A percentile compares a stretch with the other conserved stretches of the same genome.
Conservation (phyloP, 1,140 invertebrate genomes). For the Psilanteris sp. region DNA sequence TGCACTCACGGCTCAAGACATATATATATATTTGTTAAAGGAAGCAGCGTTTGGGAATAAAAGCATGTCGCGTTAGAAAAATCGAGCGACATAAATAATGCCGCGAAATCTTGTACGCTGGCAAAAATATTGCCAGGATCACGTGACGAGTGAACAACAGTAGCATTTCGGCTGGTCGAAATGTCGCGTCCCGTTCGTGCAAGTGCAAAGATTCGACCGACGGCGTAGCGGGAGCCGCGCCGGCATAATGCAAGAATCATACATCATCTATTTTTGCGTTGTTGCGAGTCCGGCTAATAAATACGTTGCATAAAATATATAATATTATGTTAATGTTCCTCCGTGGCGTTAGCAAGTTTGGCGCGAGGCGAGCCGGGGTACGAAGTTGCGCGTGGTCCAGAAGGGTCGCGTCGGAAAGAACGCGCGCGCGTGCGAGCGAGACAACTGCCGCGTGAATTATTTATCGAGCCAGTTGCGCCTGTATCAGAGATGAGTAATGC, state of each 20-base stretch:
- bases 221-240: conserved; percentile 7
- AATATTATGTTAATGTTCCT: conserved; percentile 72
- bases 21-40: no score
- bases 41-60: no score
- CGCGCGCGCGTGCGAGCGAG: conserved; percentile 28
- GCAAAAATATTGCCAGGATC: no score
- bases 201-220: conserved; percentile 11
- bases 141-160: background rate
- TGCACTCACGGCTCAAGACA: no score
- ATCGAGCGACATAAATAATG: conserved; percentile 7
- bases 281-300: conserved; percentile 32
- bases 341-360: conserved; percentile 69
- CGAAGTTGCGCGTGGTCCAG: conserved; percentile 40
- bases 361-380: conserved; percentile 59
- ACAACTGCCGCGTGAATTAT: conserved; percentile 73
- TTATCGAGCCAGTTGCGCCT: conserved; percentile 73
- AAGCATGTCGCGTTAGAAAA: no score
- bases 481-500: conserved; percentile 66
- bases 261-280: conserved; percentile 34
- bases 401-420: conserved; percentile 2
- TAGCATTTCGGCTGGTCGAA: conserved; percentile 1
- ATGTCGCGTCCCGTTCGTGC: no score
- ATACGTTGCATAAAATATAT: conserved; percentile 68
- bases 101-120: no score
- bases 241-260: conserved; percentile 32